Base-by-base conservation (phyloP, 2,888 invertebrate genomes). In the Liodrosophila aerea region DNA sequence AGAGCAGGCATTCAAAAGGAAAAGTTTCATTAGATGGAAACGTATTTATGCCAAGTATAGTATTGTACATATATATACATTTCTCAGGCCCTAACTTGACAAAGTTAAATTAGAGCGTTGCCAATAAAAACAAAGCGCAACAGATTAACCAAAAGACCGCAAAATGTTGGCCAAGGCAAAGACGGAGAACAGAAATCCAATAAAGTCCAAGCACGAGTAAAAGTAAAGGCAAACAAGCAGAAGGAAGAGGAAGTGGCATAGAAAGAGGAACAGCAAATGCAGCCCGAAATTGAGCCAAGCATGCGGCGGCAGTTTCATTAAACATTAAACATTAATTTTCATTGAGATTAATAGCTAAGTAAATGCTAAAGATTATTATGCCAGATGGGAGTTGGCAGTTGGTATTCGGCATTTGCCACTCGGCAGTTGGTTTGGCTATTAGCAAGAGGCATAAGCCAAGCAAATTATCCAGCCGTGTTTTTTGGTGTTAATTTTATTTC, bases 291-390 rank as follows among this genome's bases (percentile, higher is more conserved):
- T 39, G 56, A 31, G 47, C 22, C 22, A 22, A 5, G 22, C 47
- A 56, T 44, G 22, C 52, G 51, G 18, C 47, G 40, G 62, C 64
- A 69, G 59, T 78, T 75, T 68, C 64, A 73, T 70, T 70, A 69
- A 73, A 67, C 69, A 77, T 74, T 68, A 61, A 65, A 64, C 87
- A 84, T 83, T 87, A 72, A 80, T 73, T 76, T 78, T 76, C 81
- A 84, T 84, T 86, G 75, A 86, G 77, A 84, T 87, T 80, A 87
- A 87, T 87, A 85, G 81, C 68, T 59, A 68, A 73, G 67, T 85
- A 87, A 87, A 87, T 85, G 76, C 63, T 63, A 43, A 83, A 72
- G 76, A 83, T 86, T 85, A 85, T 85, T 77, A 68, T 69, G 65
- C 57, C 64, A 53, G 63, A 63, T 61, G 61, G 47, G 43, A 22